Evolutionary conservation across 2,113 vertebrate species (phyloP).

Genomic region (Pao palembangensis): DNA sequence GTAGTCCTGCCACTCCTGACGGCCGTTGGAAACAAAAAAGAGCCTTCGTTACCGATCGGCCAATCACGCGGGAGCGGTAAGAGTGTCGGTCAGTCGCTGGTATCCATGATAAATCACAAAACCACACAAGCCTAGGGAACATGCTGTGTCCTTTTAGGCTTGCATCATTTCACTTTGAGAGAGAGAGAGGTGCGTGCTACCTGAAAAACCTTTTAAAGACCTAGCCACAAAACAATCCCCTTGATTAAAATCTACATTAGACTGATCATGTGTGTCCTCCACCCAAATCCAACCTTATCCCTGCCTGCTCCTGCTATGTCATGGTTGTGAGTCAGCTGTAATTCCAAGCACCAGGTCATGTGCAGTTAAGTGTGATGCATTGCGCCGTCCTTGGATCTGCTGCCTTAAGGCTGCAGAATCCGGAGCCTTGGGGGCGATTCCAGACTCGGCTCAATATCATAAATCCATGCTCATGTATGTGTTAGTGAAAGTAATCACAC

Average conservation of each 20-base stretch:
- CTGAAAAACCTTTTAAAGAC: too few species aligned
- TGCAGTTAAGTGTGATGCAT: conserved; percentile 45
- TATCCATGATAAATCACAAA: conserved; percentile 10
- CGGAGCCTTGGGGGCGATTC: conserved; percentile 38
- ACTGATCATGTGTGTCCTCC: conserved; percentile 1
- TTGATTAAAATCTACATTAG: too few species aligned
- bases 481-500: not conserved
- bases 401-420: conserved; percentile 2
- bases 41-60: conserved; percentile 12
- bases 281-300: not conserved
- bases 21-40: conserved; percentile 33
- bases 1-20: conserved; percentile 97
- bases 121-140: conserved; percentile 6
- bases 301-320: conserved; percentile 1
- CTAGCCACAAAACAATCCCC: too few species aligned
- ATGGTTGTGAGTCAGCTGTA: conserved; percentile 12
- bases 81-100: not conserved
- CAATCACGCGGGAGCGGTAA: conserved; percentile 13
- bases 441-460: conserved; percentile 28
- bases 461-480: conserved; percentile 32
- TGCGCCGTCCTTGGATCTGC: conserved; percentile 39
- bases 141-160: conserved; percentile 13
- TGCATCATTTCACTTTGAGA: not conserved
- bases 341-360: conserved; percentile 7
- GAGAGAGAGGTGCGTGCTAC: not conserved